Conservation (phyloP, 2,113 vertebrate genomes). For the Harpagus bidentatus region DNA sequence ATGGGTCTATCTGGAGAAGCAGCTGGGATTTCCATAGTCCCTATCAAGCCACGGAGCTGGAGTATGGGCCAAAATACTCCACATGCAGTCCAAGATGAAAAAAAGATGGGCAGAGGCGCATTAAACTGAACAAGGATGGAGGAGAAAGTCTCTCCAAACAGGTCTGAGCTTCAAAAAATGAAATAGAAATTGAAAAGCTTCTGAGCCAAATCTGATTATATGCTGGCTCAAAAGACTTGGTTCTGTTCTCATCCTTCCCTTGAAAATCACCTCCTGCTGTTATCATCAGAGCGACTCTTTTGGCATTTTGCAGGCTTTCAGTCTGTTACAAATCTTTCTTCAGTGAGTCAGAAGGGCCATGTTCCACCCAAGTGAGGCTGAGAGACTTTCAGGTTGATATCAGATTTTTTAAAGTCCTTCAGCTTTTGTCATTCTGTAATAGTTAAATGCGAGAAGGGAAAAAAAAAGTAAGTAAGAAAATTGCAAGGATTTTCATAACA, state of each 20-base stretch:
- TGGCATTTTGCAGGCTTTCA: not conserved
- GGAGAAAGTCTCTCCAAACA: not conserved
- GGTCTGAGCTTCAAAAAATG: not conserved
- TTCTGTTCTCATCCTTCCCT: not conserved
- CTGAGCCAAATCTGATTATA: not conserved
- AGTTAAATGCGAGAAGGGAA: not conserved
- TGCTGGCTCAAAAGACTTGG: not conserved
- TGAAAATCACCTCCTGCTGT: not conserved
- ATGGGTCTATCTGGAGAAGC: not conserved
- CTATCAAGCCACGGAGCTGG: not conserved
- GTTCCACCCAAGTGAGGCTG: not conserved
- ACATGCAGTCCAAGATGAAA: not conserved
- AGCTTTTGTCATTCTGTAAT: not conserved
- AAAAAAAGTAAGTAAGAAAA: not conserved
- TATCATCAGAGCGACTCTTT: not conserved
- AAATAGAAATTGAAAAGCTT: not conserved
- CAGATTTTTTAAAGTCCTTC: not conserved
- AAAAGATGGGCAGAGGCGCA: fast-evolving
- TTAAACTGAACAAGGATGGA: not conserved
- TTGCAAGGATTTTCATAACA: not conserved
- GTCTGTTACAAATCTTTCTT: not conserved
- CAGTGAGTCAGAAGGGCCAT: not conserved
- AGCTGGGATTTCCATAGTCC: not conserved
- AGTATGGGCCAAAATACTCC: not conserved
- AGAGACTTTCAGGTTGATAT: not conserved